Evolutionary conservation across 2,113 vertebrate genomes (phyloP).

Genomic region (Gadus macrocephalus): DNA sequence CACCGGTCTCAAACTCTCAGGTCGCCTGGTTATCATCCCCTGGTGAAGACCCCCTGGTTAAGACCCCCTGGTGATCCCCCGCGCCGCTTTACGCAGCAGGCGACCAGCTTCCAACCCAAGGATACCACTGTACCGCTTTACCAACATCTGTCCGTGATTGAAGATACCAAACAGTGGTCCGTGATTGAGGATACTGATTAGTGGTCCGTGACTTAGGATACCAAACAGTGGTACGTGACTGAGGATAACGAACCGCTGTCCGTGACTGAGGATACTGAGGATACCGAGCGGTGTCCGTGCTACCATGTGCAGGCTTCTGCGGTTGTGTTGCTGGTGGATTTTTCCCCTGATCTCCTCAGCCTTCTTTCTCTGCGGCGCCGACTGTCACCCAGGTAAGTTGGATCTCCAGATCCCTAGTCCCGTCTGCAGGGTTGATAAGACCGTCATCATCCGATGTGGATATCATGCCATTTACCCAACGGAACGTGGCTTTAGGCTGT

Average conservation of each 20-base stretch:
- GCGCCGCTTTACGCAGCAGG: slow-evolving; percentile 37
- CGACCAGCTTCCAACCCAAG: too few relatives aligned
- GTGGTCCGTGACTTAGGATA: too few relatives aligned
- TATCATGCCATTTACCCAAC: too few relatives aligned
- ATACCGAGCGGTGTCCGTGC: slow-evolving; percentile 45
- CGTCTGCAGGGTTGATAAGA: neutral
- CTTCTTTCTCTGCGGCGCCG: slow-evolving; percentile 81
- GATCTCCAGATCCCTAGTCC: slow-evolving; percentile 1
- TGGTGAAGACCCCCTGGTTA: neutral
- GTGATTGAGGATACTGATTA: too few relatives aligned
- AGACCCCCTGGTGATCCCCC: slow-evolving; percentile 19
- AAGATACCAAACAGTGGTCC: too few relatives aligned
- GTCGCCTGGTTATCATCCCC: slow-evolving; percentile 24
- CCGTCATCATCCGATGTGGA: too few relatives aligned
- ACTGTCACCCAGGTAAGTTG: slow-evolving; percentile 90
- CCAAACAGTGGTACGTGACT: too few relatives aligned
- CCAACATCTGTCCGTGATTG: too few relatives aligned
- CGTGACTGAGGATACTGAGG: too few relatives aligned
- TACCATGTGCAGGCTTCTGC: slow-evolving; percentile 93
- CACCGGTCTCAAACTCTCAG: slow-evolving; percentile 41
- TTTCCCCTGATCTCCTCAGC: slow-evolving; percentile 80
- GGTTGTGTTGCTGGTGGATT: slow-evolving; percentile 89
- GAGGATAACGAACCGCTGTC: too few relatives aligned
- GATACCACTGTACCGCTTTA: too few relatives aligned
- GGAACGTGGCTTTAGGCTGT: too few relatives aligned